Evolutionary conservation across 2,888 invertebrate genomes (phyloP).

Genomic region (Beris chalybata): DNA sequence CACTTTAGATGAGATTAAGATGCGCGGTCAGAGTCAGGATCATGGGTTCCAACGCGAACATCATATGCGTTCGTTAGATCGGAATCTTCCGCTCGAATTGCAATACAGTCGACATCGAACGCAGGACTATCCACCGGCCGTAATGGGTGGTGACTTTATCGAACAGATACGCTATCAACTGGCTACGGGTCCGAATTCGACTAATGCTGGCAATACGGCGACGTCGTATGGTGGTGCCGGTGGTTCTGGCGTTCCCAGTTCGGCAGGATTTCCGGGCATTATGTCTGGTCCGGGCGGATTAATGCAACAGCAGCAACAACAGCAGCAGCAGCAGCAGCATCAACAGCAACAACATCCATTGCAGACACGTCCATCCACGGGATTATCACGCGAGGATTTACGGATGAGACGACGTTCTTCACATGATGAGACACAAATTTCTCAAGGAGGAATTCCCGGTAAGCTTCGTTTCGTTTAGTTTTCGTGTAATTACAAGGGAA

Average conservation of each 20-base stretch:
- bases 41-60: conserved; percentile 50
- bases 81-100: conserved; percentile 54
- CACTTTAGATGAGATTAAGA: conserved; percentile 40
- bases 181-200: conserved; percentile 41
- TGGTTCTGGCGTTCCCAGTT: conserved; percentile 42
- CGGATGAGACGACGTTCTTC: conserved; percentile 56
- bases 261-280: conserved; percentile 10
- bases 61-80: conserved; percentile 56
- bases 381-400: conserved; percentile 54
- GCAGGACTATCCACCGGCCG: conserved; percentile 41
- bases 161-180: conserved; percentile 55
- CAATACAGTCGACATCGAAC: conserved; percentile 56
- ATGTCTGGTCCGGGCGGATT: conserved; percentile 8
- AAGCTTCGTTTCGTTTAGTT: conserved; percentile 37
- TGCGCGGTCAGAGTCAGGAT: conserved; percentile 26
- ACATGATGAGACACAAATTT: conserved; percentile 56
- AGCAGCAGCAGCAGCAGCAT: conserved; percentile 42
- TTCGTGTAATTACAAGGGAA: too few species aligned
- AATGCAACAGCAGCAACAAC: conserved; percentile 45
- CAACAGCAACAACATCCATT: conserved; percentile 29
- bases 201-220: conserved; percentile 6
- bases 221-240: conserved; percentile 44
- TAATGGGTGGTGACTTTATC: conserved; percentile 51
- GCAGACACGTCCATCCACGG: conserved; percentile 40
- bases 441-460: conserved; percentile 51